Evolutionary conservation across 2,113 vertebrate species (phyloP).

Genomic region (Oryzias melastigma): DNA sequence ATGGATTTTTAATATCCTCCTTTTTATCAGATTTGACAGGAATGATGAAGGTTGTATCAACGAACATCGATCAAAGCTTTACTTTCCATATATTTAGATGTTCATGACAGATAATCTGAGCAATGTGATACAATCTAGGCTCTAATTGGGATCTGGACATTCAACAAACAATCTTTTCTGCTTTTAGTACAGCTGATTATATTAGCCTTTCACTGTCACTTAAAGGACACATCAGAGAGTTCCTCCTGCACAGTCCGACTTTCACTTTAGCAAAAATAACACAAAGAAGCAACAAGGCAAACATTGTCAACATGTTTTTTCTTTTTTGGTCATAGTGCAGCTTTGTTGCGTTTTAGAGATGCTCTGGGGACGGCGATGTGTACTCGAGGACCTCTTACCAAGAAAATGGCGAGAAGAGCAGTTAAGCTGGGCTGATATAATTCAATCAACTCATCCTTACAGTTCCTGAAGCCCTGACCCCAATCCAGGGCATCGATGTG

Average conservation of each 20-base stretch:
- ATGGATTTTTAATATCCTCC: slow-evolving; percentile 46
- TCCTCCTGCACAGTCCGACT: neutral
- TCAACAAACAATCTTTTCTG: slow-evolving; percentile 20
- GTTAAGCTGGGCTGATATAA: slow-evolving; percentile 20
- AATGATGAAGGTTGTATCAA: neutral
- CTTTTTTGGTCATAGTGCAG: neutral
- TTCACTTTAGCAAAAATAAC: slow-evolving; percentile 2
- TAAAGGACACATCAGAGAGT: slow-evolving; percentile 1
- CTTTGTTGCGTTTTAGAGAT: neutral
- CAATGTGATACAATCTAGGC: neutral
- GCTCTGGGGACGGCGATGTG: slow-evolving; percentile 25
- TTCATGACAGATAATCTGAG: neutral
- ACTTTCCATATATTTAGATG: slow-evolving; percentile 1
- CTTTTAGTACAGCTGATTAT: slow-evolving; percentile 5
- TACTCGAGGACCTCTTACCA: neutral
- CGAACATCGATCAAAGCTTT: neutral
- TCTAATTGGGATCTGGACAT: slow-evolving; percentile 7
- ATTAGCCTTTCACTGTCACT: slow-evolving; percentile 22
- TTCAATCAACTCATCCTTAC: slow-evolving; percentile 41
- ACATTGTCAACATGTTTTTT: too few relatives aligned
- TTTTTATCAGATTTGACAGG: slow-evolving; percentile 26
- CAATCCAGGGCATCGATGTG: neutral
- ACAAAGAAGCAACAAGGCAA: too few relatives aligned
- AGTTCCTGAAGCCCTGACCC: slow-evolving; percentile 1
- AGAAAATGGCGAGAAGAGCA: slow-evolving; percentile 10